phyloP scores from a whole-genome alignment of 2,797 vertebrate genomes.

The Darevskia mixta region DNA sequence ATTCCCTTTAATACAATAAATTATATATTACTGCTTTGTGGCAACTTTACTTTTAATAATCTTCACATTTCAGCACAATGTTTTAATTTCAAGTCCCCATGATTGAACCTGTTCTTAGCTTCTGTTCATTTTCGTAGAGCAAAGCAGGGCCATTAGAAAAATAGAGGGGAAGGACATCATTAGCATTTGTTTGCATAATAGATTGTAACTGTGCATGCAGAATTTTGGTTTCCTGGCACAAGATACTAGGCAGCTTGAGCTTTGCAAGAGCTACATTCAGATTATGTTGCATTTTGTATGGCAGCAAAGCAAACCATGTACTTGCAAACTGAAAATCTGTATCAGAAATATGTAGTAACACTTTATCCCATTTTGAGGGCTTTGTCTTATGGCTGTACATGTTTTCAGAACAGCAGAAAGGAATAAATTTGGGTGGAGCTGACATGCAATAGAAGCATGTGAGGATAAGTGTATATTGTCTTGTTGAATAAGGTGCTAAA shows the following conservation, averaged over 20 bases:
- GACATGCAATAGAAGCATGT: not conserved
- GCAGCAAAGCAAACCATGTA: not conserved
- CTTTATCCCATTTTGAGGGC: not conserved
- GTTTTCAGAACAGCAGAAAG: not conserved
- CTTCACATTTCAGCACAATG: not conserved
- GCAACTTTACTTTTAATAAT: conserved; percentile 10
- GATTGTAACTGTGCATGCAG: not conserved
- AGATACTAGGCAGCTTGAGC: not conserved
- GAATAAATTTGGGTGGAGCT: not conserved
- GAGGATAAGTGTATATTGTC: not conserved
- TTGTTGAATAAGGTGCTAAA: not conserved
- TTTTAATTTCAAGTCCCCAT: not conserved
- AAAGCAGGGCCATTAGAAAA: not conserved
- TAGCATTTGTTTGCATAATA: not conserved
- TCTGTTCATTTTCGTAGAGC: not conserved
- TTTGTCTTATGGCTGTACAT: not conserved
- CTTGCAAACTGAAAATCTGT: not conserved
- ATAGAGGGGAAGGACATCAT: not conserved
- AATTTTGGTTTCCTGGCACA: not conserved
- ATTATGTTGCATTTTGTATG: not conserved
- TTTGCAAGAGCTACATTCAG: not conserved
- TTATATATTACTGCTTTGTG: not conserved
- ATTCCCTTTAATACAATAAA: not conserved
- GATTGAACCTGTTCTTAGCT: not conserved
- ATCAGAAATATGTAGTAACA: no score